Conservation (phyloP, 1,140 invertebrate species). For the Nixonia krombeini region DNA sequence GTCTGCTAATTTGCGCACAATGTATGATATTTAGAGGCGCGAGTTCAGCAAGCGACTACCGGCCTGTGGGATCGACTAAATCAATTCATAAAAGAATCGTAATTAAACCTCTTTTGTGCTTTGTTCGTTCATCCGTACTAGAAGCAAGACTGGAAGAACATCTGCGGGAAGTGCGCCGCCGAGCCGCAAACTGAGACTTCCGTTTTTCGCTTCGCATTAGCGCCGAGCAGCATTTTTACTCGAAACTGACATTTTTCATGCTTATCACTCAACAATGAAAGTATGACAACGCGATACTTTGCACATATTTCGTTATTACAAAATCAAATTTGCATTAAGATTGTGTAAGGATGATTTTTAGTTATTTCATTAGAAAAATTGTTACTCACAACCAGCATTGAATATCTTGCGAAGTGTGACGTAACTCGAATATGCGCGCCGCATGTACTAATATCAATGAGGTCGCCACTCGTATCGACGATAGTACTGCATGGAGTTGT, state of each 20-base stretch:
- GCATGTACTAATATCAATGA: no score
- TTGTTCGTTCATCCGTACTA: conserved; percentile 37
- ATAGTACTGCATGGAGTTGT: no score
- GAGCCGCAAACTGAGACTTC: conserved; percentile 52
- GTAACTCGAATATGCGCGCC: no score
- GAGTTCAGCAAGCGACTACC: conserved; percentile 50
- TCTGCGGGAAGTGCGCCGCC: conserved; percentile 31
- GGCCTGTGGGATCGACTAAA: conserved; percentile 57
- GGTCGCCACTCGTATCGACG: no score
- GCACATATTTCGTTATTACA: no score
- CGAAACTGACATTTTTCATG: conserved; percentile 39
- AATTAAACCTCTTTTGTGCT: conserved; percentile 64
- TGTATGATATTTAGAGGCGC: conserved; percentile 60
- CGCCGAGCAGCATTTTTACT: conserved; percentile 37
- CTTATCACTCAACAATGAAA: conserved; percentile 10
- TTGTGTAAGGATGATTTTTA: no score
- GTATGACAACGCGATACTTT: no score
- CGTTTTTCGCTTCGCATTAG: conserved; percentile 52
- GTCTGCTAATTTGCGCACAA: conserved; percentile 64
- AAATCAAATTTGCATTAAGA: no score
- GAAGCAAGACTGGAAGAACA: conserved; percentile 47
- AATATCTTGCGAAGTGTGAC: no score
- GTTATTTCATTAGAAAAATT: no score
- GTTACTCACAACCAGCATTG: no score
- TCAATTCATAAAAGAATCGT: conserved; percentile 68